Conservation (phyloP, 2,888 invertebrate genomes). For the Euproctis similis region DNA sequence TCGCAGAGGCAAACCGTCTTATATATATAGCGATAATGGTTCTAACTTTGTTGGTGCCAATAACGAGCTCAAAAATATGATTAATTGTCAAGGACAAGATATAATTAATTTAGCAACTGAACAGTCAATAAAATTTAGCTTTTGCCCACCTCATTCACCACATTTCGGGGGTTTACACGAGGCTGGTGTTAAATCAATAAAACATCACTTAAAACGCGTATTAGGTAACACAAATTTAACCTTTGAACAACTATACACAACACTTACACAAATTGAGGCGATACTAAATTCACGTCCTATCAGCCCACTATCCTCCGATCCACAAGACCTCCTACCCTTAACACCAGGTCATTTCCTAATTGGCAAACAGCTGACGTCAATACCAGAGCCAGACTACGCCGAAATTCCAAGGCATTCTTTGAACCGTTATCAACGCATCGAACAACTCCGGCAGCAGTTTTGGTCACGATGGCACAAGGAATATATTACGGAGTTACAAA, state of each 20-base stretch:
- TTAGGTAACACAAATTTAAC: conserved; percentile 1
- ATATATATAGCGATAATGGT: conserved; percentile 1
- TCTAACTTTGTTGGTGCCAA: conserved; percentile 1
- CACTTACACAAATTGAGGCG: conserved; percentile 1
- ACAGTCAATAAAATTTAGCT: background rate
- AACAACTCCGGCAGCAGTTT: no score
- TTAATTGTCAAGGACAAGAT: background rate
- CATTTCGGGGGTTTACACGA: background rate
- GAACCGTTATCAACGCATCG: no score
- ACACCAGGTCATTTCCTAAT: conserved; percentile 3
- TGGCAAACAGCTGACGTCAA: background rate
- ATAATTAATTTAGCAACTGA: background rate
- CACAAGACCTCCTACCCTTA: background rate
- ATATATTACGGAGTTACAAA: no score
- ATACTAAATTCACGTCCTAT: conserved; percentile 1
- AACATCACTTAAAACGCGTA: conserved; percentile 1
- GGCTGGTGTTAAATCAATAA: conserved; percentile 1
- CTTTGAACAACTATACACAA: background rate
- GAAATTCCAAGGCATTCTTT: background rate
- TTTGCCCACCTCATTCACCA: background rate
- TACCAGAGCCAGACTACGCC: background rate
- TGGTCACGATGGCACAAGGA: no score
- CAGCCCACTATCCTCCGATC: background rate
- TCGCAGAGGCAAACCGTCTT: conserved; percentile 1
- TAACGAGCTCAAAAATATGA: background rate